These are phyloP conservation scores for Tolypeutes matacus DNA, from an alignment of 2,797 vertebrate species.

Conservation along the genomic window DNA sequence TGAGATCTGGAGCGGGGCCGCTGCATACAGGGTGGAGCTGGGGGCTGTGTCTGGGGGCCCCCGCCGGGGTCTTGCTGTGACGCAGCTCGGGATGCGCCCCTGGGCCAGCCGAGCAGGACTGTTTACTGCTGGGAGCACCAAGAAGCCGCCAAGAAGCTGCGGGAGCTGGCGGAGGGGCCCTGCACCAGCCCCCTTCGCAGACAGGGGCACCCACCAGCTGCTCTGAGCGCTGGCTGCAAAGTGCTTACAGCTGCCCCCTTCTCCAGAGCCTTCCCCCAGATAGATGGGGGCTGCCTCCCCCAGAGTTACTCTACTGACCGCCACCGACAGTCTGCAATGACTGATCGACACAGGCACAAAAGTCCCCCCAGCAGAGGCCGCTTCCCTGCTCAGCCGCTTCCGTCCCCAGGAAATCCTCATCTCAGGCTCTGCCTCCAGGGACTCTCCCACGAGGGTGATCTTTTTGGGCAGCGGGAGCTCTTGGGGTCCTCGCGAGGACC, in stretches of 20 bases:
- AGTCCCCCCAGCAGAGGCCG: not conserved
- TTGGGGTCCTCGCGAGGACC: not conserved
- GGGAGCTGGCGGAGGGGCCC: not conserved
- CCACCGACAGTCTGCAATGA: no score
- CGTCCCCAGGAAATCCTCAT: not conserved
- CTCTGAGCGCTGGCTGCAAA: not conserved
- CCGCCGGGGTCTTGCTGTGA: not conserved
- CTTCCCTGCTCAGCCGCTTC: not conserved
- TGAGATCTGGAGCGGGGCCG: not conserved
- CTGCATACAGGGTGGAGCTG: not conserved
- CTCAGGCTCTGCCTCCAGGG: not conserved
- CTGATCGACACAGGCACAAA: not conserved
- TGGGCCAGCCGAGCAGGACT: not conserved
- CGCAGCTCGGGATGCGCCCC: not conserved
- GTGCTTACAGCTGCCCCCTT: not conserved
- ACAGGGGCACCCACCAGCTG: no score
- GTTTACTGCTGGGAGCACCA: not conserved
- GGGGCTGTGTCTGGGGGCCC: not conserved
- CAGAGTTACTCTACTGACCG: rapidly evolving
- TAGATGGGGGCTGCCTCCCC: not conserved
- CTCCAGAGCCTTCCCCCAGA: not conserved
- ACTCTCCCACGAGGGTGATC: not conserved
- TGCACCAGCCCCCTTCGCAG: not conserved
- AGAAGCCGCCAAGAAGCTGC: not conserved
- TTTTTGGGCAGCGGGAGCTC: not conserved